Percentiles rank a stretch among this genome's conserved stretches.
These are phyloP conservation scores for Zophobas morio DNA, from an alignment of 1,140 invertebrate genomes.

Conservation along the genomic window DNA sequence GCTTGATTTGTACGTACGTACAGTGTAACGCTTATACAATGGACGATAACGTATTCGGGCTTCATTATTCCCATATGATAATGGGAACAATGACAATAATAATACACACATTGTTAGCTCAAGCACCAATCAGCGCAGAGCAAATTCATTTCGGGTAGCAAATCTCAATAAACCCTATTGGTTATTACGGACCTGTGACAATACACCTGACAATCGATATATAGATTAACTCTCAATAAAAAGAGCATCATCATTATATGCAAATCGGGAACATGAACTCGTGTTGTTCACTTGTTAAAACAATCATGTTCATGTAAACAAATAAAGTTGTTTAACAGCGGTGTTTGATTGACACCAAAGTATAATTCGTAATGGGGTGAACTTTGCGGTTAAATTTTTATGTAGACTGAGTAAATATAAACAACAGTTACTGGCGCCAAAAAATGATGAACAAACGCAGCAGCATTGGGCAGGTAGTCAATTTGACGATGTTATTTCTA, in stretches of 20 bases:
- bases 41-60: constrained; percentile 11
- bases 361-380: constrained; percentile 9
- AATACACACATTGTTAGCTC: background rate
- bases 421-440: constrained; percentile 36
- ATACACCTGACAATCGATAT: constrained; percentile 4
- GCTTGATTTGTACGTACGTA: background rate
- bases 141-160: constrained; percentile 21
- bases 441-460: constrained; percentile 42
- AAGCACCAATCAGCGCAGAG: constrained; percentile 12
- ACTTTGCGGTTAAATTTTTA: constrained; percentile 8
- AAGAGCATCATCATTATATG: background rate
- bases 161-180: constrained; percentile 16
- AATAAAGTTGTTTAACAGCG: constrained; percentile 3
- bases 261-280: no score
- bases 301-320: constrained; percentile 17
- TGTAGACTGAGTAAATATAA: constrained; percentile 36
- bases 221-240: constrained; percentile 9
- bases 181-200: constrained; percentile 20
- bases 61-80: constrained; percentile 23
- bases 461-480: constrained; percentile 34
- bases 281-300: background rate
- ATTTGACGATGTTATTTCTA: constrained; percentile 32
- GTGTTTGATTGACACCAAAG: constrained; percentile 25
- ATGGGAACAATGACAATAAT: constrained; percentile 23
- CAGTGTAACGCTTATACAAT: background rate